phyloP scores from a whole-genome alignment of 2,797 vertebrate genomes.

The Phoebastria nigripes region DNA sequence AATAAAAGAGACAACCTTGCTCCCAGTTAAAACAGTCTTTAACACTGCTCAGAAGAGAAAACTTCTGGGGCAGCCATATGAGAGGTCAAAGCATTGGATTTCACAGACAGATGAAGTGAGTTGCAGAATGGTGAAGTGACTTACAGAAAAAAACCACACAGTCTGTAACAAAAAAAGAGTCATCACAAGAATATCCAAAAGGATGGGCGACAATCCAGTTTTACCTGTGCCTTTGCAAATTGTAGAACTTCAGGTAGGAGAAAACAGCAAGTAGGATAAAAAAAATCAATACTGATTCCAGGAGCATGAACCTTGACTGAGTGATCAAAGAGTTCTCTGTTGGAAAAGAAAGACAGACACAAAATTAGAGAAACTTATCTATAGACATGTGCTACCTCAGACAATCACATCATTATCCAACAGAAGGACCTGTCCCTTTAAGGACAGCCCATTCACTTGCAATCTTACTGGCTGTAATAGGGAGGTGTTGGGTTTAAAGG shows the following conservation, averaged over 20 bases:
- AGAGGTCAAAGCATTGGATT: background rate
- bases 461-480: background rate
- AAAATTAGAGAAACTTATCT: background rate
- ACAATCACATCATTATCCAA: background rate
- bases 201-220: background rate
- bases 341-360: background rate
- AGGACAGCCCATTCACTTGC: background rate
- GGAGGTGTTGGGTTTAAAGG: background rate
- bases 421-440: background rate
- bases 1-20: background rate
- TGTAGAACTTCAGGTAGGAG: constrained; percentile 88
- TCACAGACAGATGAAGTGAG: background rate
- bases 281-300: constrained; percentile 91
- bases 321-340: constrained; percentile 92
- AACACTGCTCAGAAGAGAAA: background rate
- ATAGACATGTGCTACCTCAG: background rate
- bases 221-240: constrained; percentile 78
- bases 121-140: background rate
- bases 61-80: background rate
- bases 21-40: background rate
- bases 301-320: constrained; percentile 91
- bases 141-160: background rate
- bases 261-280: constrained; percentile 86
- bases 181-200: background rate
- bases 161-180: background rate